Evolutionary conservation across 53 echinoderm and acorn worm species (phyloP).

Genomic region (Crossaster papposus): DNA sequence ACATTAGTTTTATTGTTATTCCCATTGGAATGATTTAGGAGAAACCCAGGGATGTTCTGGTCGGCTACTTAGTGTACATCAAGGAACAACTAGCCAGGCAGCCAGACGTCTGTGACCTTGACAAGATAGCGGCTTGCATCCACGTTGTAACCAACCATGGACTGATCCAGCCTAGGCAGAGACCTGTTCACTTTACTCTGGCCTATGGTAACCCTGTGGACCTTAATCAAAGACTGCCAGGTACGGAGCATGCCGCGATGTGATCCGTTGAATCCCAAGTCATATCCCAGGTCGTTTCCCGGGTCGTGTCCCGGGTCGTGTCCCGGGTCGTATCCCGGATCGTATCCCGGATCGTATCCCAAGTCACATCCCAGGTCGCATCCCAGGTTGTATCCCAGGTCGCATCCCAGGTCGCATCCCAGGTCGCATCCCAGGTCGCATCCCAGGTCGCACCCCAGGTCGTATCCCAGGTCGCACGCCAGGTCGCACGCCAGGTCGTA

Average conservation of each 20-base stretch:
- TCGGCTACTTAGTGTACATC: constrained; percentile 68
- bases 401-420: too few relatives aligned
- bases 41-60: constrained; percentile 48
- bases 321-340: too few relatives aligned
- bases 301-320: too few relatives aligned
- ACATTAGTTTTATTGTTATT: neutral
- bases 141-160: constrained; percentile 50
- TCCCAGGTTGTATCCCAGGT: too few relatives aligned
- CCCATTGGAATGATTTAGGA: constrained; percentile 16
- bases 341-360: too few relatives aligned
- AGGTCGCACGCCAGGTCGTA: too few relatives aligned
- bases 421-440: too few relatives aligned
- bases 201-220: constrained; percentile 61
- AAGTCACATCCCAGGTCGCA: too few relatives aligned
- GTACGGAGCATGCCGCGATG: neutral
- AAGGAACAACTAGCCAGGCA: constrained; percentile 58
- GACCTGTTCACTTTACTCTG: constrained; percentile 67
- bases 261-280: neutral
- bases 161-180: constrained; percentile 48
- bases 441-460: too few relatives aligned
- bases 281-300: neutral
- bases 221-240: constrained; percentile 47
- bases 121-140: constrained; percentile 26
- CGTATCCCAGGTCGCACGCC: too few relatives aligned
- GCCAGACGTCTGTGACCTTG: constrained; percentile 55